phyloP scores from a whole-genome alignment of 2,113 vertebrate species.

The Hydrolagus affinis region DNA sequence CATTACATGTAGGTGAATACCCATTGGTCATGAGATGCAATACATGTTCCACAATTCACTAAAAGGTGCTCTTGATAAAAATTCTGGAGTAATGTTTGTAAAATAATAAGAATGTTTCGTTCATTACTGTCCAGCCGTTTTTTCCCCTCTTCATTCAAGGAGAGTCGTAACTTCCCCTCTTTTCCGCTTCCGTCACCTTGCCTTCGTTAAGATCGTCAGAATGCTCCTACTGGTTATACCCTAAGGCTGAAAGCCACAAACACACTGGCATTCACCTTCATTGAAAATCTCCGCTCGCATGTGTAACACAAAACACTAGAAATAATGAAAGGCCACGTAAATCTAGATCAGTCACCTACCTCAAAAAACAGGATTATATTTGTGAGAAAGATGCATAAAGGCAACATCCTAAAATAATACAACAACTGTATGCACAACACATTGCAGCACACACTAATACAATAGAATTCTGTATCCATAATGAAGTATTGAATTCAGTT shows the following conservation, averaged over 20 bases:
- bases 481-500: no score
- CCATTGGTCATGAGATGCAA: neutral
- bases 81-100: neutral
- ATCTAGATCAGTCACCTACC: neutral
- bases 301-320: neutral
- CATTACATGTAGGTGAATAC: neutral
- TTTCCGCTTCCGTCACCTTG: neutral
- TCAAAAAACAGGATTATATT: neutral
- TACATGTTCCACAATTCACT: neutral
- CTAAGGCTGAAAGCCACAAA: neutral
- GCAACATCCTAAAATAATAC: neutral
- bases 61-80: neutral
- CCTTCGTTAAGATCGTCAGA: neutral
- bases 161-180: neutral
- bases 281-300: neutral
- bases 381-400: neutral
- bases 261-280: neutral
- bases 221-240: neutral
- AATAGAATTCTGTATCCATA: no score
- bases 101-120: neutral
- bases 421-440: neutral
- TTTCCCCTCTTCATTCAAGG: neutral
- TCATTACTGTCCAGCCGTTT: neutral
- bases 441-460: neutral
- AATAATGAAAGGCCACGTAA: neutral